Percentiles rank a stretch among this genome's conserved stretches.
phyloP scores from a whole-genome alignment of 2,113 vertebrate species.

The Alces alces region DNA sequence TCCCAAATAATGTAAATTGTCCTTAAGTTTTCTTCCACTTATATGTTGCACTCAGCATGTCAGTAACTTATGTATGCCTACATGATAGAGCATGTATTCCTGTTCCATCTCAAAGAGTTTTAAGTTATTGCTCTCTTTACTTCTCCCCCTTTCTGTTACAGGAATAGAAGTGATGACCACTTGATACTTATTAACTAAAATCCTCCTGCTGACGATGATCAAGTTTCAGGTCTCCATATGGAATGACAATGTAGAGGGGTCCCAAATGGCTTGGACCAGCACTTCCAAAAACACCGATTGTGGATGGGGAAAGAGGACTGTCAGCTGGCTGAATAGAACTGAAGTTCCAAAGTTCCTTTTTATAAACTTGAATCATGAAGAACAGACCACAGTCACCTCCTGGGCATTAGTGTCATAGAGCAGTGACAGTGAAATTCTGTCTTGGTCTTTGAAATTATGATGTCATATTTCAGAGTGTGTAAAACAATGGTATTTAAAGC shows the following conservation, averaged over 20 bases:
- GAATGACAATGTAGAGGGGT: not conserved
- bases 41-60: not conserved
- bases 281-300: not conserved
- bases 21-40: not conserved
- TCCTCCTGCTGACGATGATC: not conserved
- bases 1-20: not conserved
- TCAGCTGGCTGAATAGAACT: not conserved
- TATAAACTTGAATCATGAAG: constrained; percentile 48
- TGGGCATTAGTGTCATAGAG: not conserved
- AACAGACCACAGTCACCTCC: not conserved
- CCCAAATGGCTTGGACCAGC: not conserved
- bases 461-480: not conserved
- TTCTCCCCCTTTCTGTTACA: constrained; percentile 49
- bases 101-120: not conserved
- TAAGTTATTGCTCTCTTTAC: not conserved
- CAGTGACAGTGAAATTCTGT: not conserved
- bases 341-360: constrained; percentile 32
- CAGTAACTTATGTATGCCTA: not conserved
- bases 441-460: constrained; percentile 11
- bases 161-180: constrained; percentile 76
- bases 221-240: not conserved
- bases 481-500: not conserved
- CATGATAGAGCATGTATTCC: not conserved
- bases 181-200: constrained; percentile 78
- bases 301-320: not conserved